These are phyloP conservation scores for Enoplosus armatus DNA, from an alignment of 2,797 vertebrate genomes.

Conservation along the genomic window DNA sequence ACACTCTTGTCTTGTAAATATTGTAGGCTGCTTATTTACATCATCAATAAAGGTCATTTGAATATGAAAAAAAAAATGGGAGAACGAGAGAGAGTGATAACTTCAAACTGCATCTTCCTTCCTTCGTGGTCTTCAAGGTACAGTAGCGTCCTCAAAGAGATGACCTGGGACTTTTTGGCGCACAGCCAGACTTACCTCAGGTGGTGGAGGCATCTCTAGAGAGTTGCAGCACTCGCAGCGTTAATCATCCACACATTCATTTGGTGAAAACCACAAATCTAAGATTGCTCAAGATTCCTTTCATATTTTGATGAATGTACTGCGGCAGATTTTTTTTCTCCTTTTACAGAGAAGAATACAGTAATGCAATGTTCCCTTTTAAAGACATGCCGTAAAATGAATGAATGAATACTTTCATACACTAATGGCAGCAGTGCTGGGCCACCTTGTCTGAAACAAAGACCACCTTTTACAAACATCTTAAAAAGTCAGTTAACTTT, in stretches of 20 bases:
- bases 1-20: background rate
- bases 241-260: conserved; percentile 33
- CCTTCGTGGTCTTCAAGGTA: conserved; percentile 1
- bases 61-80: background rate
- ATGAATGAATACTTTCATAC: background rate
- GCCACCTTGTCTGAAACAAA: background rate
- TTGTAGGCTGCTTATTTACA: background rate
- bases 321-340: background rate
- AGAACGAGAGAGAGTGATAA: background rate
- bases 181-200: conserved; percentile 29
- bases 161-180: conserved; percentile 40
- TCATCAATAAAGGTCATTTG: background rate
- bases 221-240: conserved; percentile 15
- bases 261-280: conserved; percentile 25
- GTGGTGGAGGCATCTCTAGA: conserved; percentile 22
- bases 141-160: conserved; percentile 19
- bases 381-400: background rate
- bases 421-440: background rate
- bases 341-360: background rate
- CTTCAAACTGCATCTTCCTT: conserved; percentile 11
- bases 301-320: conserved; percentile 11
- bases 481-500: background rate
- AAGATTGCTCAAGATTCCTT: background rate
- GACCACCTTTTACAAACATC: background rate
- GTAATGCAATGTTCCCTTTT: background rate